Conservation (phyloP, 1,140 invertebrate genomes). For the Brachionus paranguensis region DNA sequence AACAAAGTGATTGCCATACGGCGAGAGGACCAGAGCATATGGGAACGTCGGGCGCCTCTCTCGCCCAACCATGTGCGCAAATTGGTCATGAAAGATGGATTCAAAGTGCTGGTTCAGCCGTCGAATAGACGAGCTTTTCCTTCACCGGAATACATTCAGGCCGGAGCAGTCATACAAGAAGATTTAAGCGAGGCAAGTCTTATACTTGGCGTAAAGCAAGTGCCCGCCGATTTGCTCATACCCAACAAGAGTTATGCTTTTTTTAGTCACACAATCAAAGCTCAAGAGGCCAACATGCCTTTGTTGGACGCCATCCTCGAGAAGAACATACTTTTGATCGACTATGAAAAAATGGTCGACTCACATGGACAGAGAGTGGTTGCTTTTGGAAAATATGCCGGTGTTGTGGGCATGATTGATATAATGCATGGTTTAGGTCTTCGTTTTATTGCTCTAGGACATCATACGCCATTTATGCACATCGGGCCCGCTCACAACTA, state of each 20-base stretch:
- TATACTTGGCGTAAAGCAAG: slow-evolving; percentile 95
- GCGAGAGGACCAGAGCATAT: slow-evolving; percentile 90
- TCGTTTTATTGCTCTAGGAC: slow-evolving; percentile 83
- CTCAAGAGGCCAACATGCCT: slow-evolving; percentile 95
- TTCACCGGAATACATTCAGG: slow-evolving; percentile 76
- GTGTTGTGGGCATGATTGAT: slow-evolving; percentile 96
- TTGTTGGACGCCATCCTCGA: slow-evolving; percentile 89
- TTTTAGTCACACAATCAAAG: slow-evolving; percentile 99
- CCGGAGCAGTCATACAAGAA: slow-evolving; percentile 85
- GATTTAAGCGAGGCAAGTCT: slow-evolving; percentile 90
- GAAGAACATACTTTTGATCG: slow-evolving; percentile 90
- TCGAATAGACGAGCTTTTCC: slow-evolving; percentile 94
- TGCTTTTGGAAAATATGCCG: slow-evolving; percentile 97
- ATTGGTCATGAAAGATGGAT: slow-evolving; percentile 67
- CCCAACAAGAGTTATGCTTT: slow-evolving; percentile 95
- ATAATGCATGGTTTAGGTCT: slow-evolving; percentile 93
- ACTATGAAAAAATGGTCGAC: slow-evolving; percentile 94
- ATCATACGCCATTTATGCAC: slow-evolving; percentile 99
- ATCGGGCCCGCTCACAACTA: slow-evolving; percentile 98
- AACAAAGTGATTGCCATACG: slow-evolving; percentile 53
- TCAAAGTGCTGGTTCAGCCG: slow-evolving; percentile 93
- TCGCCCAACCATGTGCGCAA: slow-evolving; percentile 82
- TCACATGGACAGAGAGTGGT: slow-evolving; percentile 80
- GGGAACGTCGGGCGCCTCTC: slow-evolving; percentile 92
- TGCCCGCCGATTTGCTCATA: slow-evolving; percentile 83